Evolutionary conservation across 1,140 invertebrate genomes (phyloP).

Genomic region (Plutomurus gul): DNA sequence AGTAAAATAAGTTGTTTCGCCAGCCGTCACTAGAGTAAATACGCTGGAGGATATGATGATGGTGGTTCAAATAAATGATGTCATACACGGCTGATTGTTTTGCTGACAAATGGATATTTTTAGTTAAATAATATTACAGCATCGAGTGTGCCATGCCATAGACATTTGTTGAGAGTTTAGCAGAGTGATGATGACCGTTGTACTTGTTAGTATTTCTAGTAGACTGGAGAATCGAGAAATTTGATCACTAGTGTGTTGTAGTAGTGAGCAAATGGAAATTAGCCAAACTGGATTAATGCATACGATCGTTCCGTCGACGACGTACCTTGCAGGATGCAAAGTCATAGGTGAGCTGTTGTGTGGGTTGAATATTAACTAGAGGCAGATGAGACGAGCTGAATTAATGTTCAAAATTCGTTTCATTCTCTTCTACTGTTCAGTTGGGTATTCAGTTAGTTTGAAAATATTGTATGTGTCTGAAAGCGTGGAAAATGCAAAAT

Average conservation of each 20-base stretch:
- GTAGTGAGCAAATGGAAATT: neutral
- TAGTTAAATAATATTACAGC: too few relatives aligned
- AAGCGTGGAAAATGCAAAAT: slow-evolving; percentile 6
- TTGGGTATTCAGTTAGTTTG: neutral
- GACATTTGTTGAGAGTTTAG: too few relatives aligned
- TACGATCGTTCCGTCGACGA: slow-evolving; percentile 4
- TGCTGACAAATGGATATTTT: too few relatives aligned
- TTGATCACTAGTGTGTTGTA: neutral
- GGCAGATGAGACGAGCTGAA: slow-evolving; percentile 20
- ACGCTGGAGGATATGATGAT: too few relatives aligned
- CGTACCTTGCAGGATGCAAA: slow-evolving; percentile 4
- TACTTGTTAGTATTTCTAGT: too few relatives aligned
- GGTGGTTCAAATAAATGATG: too few relatives aligned
- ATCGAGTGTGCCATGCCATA: too few relatives aligned
- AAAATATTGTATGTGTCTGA: too few relatives aligned
- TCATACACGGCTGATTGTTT: too few relatives aligned
- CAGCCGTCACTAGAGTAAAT: too few relatives aligned
- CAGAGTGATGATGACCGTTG: too few relatives aligned
- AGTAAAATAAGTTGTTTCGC: too few relatives aligned
- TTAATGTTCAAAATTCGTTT: slow-evolving; percentile 32
- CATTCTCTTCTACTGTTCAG: slow-evolving; percentile 17
- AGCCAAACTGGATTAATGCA: slow-evolving; percentile 31
- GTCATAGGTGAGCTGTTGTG: slow-evolving; percentile 38
- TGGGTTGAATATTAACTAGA: slow-evolving; percentile 35
- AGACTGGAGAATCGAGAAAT: neutral